These are phyloP conservation scores for Nerophis lumbriciformis DNA, from an alignment of 2,113 vertebrate species.

Conservation along the genomic window DNA sequence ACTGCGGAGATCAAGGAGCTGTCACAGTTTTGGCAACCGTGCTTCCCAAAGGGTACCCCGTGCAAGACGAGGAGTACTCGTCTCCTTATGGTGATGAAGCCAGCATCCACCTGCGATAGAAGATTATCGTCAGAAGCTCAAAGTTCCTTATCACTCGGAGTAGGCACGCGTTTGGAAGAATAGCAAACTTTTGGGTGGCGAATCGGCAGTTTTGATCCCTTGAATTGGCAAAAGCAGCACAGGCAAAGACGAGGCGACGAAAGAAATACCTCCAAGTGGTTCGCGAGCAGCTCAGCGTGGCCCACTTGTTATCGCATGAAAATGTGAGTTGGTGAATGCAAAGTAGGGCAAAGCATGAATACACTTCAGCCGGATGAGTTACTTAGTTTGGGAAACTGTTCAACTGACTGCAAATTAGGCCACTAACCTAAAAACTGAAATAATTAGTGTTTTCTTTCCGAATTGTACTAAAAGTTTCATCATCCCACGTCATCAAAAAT, in stretches of 20 bases:
- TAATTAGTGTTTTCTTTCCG: slow-evolving; percentile 6
- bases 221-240: slow-evolving; percentile 15
- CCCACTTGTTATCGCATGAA: slow-evolving; percentile 13
- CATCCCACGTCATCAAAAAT: too few species aligned
- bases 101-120: slow-evolving; percentile 1
- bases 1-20: background rate
- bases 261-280: background rate
- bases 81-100: background rate
- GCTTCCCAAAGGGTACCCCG: background rate
- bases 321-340: slow-evolving; percentile 19
- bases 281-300: slow-evolving; percentile 9
- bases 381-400: background rate
- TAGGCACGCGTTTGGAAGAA: slow-evolving; percentile 18
- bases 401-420: slow-evolving; percentile 22
- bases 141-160: slow-evolving; percentile 7
- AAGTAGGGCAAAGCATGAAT: slow-evolving; percentile 9
- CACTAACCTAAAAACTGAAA: slow-evolving; percentile 18
- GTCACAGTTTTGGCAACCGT: background rate
- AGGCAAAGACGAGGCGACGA: slow-evolving; percentile 15
- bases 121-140: background rate
- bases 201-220: slow-evolving; percentile 21
- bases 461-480: too few species aligned
- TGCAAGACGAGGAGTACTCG: background rate
- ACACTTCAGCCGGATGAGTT: background rate
- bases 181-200: slow-evolving; percentile 13